phyloP scores from a whole-genome alignment of 1,140 invertebrate species.

The Drosophila athabasca region DNA sequence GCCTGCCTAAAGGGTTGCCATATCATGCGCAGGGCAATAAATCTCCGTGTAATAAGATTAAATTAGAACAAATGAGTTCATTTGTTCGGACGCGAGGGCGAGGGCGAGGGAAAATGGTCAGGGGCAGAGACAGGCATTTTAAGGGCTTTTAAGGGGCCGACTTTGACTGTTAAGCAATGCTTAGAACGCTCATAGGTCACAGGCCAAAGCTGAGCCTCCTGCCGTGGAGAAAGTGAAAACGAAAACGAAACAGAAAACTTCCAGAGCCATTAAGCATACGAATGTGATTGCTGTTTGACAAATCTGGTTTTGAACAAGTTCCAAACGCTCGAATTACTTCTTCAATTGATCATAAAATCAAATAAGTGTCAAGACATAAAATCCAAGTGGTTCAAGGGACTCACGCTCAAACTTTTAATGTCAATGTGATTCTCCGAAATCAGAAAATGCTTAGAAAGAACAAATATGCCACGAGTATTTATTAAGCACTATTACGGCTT shows the following conservation, averaged over 20 bases:
- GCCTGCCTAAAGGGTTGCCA: constrained; percentile 55
- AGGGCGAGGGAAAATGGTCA: constrained; percentile 10
- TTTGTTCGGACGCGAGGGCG: constrained; percentile 50
- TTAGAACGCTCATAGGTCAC: constrained; percentile 21
- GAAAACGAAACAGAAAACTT: not conserved
- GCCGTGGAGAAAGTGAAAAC: not conserved
- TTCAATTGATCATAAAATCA: no score
- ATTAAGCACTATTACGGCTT: no score
- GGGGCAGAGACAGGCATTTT: constrained; percentile 14
- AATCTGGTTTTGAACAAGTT: no score
- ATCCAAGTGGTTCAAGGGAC: no score
- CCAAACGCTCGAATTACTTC: no score
- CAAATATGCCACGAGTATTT: no score
- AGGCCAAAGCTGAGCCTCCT: constrained; percentile 13
- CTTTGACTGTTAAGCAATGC: constrained; percentile 16
- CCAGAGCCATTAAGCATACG: not conserved
- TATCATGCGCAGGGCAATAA: constrained; percentile 71
- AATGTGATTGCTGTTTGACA: no score
- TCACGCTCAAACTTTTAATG: no score
- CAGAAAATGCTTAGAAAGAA: no score
- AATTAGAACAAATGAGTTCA: constrained; percentile 80
- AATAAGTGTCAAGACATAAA: no score
- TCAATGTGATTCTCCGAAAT: no score
- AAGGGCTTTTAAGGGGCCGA: constrained; percentile 14
- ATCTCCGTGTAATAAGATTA: constrained; percentile 75